phyloP scores from a whole-genome alignment of 1,140 invertebrate genomes.

The Micrasema longulum region DNA sequence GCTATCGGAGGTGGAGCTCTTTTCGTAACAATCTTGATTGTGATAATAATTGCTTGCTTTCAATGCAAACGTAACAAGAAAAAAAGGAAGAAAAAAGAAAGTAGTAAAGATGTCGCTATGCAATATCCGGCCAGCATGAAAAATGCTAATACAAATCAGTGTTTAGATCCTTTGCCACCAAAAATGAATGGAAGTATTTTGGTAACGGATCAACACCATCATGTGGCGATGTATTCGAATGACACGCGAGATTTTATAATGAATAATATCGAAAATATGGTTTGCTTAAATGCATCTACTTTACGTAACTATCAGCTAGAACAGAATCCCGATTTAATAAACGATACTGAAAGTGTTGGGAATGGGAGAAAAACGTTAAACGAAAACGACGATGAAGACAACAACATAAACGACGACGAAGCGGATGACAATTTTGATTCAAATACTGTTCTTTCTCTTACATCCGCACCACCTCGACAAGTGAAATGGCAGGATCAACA shows the following conservation, averaged over 20 bases:
- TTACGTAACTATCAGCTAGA: too few relatives aligned
- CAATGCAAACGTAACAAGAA: too few relatives aligned
- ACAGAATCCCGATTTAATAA: constrained; percentile 86
- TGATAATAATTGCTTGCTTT: constrained; percentile 78
- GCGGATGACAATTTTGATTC: constrained; percentile 52
- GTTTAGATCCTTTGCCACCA: constrained; percentile 54
- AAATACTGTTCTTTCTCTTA: constrained; percentile 49
- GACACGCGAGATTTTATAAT: constrained; percentile 73
- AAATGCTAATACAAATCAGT: too few relatives aligned
- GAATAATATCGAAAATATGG: constrained; percentile 71
- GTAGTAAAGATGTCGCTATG: constrained; percentile 79
- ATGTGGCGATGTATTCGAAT: constrained; percentile 73
- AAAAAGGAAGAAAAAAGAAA: constrained; percentile 76
- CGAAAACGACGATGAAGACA: constrained; percentile 58
- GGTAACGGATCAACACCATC: constrained; percentile 65
- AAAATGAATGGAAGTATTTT: constrained; percentile 56
- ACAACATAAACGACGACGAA: constrained; percentile 46
- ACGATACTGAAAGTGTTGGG: constrained; percentile 76
- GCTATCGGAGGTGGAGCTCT: constrained; percentile 83
- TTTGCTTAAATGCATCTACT: constrained; percentile 77
- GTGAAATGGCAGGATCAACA: constrained; percentile 66
- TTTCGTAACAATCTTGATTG: constrained; percentile 77
- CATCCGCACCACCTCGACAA: constrained; percentile 60
- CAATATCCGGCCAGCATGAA: constrained; percentile 63
- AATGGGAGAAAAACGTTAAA: constrained; percentile 70